These are phyloP conservation scores for Anser brachyrhynchus DNA, from an alignment of 2,113 vertebrate genomes.

Conservation along the genomic window DNA sequence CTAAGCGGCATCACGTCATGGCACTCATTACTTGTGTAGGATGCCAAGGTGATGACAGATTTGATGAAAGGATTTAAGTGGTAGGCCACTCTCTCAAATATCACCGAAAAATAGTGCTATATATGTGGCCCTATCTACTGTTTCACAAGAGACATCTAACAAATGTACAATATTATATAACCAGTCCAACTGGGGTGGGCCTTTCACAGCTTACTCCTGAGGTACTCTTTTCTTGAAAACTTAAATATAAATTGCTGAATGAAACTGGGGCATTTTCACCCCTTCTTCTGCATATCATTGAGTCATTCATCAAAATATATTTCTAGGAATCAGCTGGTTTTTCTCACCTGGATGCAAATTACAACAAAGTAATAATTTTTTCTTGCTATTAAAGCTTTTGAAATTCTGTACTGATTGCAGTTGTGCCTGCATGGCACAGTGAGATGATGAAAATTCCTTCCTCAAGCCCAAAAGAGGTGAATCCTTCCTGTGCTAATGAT, in stretches of 20 bases:
- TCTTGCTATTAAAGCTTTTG: background rate
- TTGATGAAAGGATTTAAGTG: background rate
- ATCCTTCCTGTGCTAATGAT: background rate
- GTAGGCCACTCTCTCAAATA: background rate
- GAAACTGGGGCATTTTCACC: background rate
- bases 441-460: background rate
- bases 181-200: background rate
- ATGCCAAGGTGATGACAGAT: background rate
- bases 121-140: background rate
- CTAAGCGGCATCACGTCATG: background rate
- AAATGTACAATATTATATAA: background rate
- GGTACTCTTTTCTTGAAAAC: background rate
- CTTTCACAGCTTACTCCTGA: background rate
- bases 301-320: background rate
- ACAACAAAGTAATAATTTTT: background rate
- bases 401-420: background rate
- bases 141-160: background rate
- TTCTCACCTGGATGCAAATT: background rate
- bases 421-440: background rate
- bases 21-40: background rate
- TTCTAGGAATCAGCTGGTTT: background rate
- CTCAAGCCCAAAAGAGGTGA: background rate
- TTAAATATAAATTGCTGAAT: background rate
- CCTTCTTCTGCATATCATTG: background rate
- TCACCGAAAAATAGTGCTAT: background rate